phyloP scores from a whole-genome alignment of 2,113 vertebrate species.

The Phalacrocorax pelagicus region DNA sequence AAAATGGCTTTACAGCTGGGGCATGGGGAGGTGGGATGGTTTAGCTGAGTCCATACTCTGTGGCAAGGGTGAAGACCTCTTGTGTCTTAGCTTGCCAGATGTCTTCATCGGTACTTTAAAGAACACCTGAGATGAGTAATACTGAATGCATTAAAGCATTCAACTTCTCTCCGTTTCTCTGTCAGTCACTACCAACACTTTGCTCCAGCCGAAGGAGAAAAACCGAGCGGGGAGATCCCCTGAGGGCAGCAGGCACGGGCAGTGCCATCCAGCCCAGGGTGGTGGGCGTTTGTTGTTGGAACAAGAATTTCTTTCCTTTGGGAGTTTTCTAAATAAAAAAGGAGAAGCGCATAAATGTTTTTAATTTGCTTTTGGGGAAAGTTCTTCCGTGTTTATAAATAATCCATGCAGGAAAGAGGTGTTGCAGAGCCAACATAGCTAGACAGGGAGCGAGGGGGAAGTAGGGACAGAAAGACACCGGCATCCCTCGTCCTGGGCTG shows the following conservation, averaged over 20 bases:
- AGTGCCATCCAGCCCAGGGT: neutral
- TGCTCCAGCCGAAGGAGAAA: neutral
- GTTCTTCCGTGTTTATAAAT: neutral
- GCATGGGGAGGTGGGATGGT: neutral
- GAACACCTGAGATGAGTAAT: neutral
- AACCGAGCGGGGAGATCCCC: neutral
- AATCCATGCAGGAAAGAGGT: neutral
- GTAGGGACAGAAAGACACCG: neutral
- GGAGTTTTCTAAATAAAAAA: neutral
- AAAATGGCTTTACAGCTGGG: neutral
- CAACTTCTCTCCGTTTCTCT: rapidly evolving
- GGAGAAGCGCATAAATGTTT: neutral
- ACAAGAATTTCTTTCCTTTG: neutral
- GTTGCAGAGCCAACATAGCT: rapidly evolving
- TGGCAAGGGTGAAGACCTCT: neutral
- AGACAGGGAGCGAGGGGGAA: neutral
- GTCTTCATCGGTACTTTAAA: neutral
- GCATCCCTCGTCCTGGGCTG: neutral
- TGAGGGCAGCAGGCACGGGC: neutral
- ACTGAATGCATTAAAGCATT: neutral
- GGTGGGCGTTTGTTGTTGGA: neutral
- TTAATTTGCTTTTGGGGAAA: neutral
- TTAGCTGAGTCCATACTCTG: neutral
- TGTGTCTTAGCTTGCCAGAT: neutral
- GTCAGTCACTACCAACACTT: neutral